Evolutionary conservation across 2,113 vertebrate genomes (phyloP).

Genomic region (Acanthisitta chloris): DNA sequence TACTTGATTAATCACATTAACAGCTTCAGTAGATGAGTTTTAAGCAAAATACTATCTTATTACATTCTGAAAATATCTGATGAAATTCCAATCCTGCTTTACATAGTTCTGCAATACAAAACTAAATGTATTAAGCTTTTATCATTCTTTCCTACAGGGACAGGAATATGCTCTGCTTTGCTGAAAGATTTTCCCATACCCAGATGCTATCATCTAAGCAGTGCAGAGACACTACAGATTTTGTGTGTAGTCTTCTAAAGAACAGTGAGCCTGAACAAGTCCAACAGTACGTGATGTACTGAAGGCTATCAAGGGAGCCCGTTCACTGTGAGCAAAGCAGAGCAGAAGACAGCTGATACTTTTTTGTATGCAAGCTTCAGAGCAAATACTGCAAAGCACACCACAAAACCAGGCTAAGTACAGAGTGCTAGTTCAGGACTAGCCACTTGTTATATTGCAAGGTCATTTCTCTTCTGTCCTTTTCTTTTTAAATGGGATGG

Average conservation of each 20-base stretch:
- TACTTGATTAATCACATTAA: neutral
- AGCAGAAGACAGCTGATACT: neutral
- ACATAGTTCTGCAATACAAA: neutral
- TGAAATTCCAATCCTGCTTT: neutral
- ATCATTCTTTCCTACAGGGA: neutral
- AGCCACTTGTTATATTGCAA: neutral
- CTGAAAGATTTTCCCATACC: neutral
- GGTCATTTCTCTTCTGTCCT: neutral
- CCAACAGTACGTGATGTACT: neutral
- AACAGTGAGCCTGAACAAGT: constrained; percentile 1
- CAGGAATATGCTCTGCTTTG: neutral
- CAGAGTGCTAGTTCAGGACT: neutral
- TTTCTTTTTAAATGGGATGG: neutral
- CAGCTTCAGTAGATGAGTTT: neutral
- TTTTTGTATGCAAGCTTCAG: neutral
- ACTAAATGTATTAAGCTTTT: neutral
- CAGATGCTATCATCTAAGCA: neutral
- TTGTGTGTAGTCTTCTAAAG: neutral
- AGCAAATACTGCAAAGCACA: neutral
- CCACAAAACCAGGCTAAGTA: constrained; percentile 2
- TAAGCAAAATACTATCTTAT: neutral
- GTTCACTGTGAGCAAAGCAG: neutral
- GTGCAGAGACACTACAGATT: neutral
- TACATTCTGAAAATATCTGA: neutral
- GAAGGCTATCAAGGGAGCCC: neutral